Evolutionary conservation across 1,140 invertebrate genomes (phyloP), one percentile per base, ranked within the genome.

Genomic region (Rhyacophila brunnea): DNA sequence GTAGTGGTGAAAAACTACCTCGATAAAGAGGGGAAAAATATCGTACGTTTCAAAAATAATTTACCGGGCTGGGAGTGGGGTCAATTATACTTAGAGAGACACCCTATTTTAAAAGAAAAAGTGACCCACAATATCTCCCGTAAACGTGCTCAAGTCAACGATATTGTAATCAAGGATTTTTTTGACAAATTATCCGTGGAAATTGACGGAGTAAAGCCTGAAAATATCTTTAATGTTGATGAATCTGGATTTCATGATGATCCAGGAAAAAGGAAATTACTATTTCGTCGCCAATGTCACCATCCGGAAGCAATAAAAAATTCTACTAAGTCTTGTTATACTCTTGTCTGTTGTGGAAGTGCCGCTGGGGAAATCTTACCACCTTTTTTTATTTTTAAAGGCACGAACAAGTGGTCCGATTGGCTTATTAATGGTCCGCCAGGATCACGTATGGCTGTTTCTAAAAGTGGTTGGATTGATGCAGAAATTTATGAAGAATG

Each of bases 381-480:
- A 4, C 42, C 58, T 43, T 15, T 43, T 43, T 43, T 43, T 10
- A 43, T 18, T 6, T 18, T 43, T 54, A 62, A 34, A 58, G 60
- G 60, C 44, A 58, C 36, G n/a, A 44, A 32, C 44, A 55, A 52
- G 55, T 56, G 15, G n/a, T 56, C 60, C 45, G 11, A 46, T 13
- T 17, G 49, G 23, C 57, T 54, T 32, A 19, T 32, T 56, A 55
- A 56, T 52, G 36, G 51, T 14, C 47, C 51, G 10, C 47, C 59
- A 34, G n/a, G n/a, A n/a, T n/a, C n/a, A n/a, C n/a, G n/a, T n/a
- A n/a, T n/a, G n/a, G n/a, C n/a, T n/a, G n/a, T n/a, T n/a, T n/a
- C n/a, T n/a, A 45, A 64, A 46, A 32, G 20, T 47, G 58, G 58
- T 3, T 54, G 58, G 51, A 60, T 60, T 36, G 51, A 54, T 48